Base-by-base conservation (phyloP, 30 jellyfish, hydroid and myxozoan genomes). In the Pseudorhiza aurosa region DNA sequence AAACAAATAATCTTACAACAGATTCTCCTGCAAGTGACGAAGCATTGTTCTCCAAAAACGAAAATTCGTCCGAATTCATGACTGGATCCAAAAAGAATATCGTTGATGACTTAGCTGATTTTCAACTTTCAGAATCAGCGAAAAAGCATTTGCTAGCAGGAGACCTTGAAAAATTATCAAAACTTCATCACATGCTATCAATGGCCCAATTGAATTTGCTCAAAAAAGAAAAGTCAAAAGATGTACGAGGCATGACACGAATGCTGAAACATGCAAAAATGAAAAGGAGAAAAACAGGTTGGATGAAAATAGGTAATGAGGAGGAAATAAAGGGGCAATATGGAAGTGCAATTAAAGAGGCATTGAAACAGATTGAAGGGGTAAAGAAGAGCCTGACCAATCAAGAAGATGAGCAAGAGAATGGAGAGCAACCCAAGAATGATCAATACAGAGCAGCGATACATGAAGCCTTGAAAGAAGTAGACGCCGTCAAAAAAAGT, bases 91-190 rank as follows among this genome's bases (percentile, higher is more conserved):
- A 46, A 46, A 32, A 63, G 53, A 25, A 8, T 14, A 46, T 57
- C 22, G 91, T 24, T 17, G 60, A 80, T 14, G 65, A 46, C 2
- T 51, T 78, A 2, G 65, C 31, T 33, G 82, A 63, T 43, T 80
- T 80, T 21, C 67, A 80, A 29, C 91, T 80, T 28, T 80, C 91
- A 2, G 77, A 65, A 7, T 51, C 83, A 30, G 91, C 91, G 17
- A 80, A 47, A 37, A 56, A 65, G 56, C 91, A 80, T 36, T 42
- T 80, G 25, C 45, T 80, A 35, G 84, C 91, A 25, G 91, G 72
- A 36, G 91, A 80, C 18, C 53, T 51, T n/a, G 81, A 80, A 15
- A 80, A 53, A 33, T 36, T 80, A 11, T 57, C 80, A 25, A 80
- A 50, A 12, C 69, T 80, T 4, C 91, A 65, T 57, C 56, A 42